Base-by-base conservation (phyloP, 2,888 invertebrate genomes). In the Ormyrus labotus region DNA sequence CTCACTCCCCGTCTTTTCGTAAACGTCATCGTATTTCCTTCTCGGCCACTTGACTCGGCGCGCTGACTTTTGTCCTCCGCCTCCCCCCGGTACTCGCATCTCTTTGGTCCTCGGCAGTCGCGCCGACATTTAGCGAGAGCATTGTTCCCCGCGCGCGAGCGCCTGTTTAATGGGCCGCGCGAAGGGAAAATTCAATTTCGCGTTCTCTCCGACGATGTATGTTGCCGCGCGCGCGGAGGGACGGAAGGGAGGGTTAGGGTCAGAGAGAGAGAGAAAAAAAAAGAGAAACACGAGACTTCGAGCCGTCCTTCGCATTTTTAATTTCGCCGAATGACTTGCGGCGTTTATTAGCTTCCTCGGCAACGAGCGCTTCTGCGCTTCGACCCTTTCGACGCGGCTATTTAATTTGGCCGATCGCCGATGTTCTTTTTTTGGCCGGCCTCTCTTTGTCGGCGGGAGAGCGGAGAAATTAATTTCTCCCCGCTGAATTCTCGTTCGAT, bases 121-220 rank as follows among this genome's bases (percentile, higher is more conserved):
- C 92, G 94, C 94, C 47, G 92, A 94, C 94, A 94, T 94, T 81
- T 67, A 77, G 60, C 69, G 73, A 45, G 8, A 50, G 8, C 72
- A 79, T 79, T 74, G 78, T 78, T 78, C 65, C 67, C 61, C 1
- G 53, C 6, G 63, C 69, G 70, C 63, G 70, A 13, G 19, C 19
- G 19, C 19, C 2, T 71, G 74, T 71, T 79, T 78, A 80, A 80
- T 79, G 71, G 72, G 13, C 55, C 63, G 71, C 63, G 70, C 58
- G 72, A 77, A 74, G 81, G 82, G 84, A 80, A 85, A 85, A 85
- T 85, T 85, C 83, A 85, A 85, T 85, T 85, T 84, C 81, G 81
- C 73, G 79, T 79, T 19, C 19, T 19, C 19, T 19, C 81, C 69
- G 82, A 69, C 61, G 76, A 75, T 64, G 84, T 76, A 57, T 58